These are phyloP conservation scores for Acronicta leporina DNA, from an alignment of 2,888 invertebrate genomes.

Conservation along the genomic window DNA sequence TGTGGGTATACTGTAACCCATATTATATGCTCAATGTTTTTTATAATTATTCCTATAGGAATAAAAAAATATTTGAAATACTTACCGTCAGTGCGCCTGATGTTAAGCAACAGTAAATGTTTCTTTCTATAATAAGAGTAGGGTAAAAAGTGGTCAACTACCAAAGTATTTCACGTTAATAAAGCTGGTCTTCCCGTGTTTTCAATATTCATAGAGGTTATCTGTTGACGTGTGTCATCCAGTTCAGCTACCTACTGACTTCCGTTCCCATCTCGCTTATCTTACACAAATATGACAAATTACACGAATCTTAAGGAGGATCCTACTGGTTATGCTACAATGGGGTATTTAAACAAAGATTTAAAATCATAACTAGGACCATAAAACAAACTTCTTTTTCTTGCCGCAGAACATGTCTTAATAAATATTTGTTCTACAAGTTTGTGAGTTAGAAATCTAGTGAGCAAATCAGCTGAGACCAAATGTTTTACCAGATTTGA, in stretches of 20 bases:
- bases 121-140: neutral
- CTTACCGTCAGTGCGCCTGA: too few relatives aligned
- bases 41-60: too few relatives aligned
- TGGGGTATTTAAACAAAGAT: constrained; percentile 51
- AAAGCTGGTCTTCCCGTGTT: constrained; percentile 16
- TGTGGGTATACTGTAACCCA: too few relatives aligned
- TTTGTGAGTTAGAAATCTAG: neutral
- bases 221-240: constrained; percentile 76
- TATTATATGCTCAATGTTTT: too few relatives aligned
- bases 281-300: constrained; percentile 84
- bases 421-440: neutral
- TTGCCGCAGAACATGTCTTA: constrained; percentile 9
- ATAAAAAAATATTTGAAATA: too few relatives aligned
- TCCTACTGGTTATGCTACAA: constrained; percentile 39
- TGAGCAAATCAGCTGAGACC: neutral
- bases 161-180: neutral
- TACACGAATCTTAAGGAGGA: constrained; percentile 68
- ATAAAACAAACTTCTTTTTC: constrained; percentile 23
- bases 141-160: neutral
- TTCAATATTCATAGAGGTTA: constrained; percentile 61
- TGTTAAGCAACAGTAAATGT: too few relatives aligned
- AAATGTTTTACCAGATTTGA: too few relatives aligned
- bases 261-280: constrained; percentile 85
- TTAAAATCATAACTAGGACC: constrained; percentile 27
- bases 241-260: constrained; percentile 66